Base-by-base conservation (phyloP, 1,140 invertebrate genomes). In the Neodiprion fabricii region DNA sequence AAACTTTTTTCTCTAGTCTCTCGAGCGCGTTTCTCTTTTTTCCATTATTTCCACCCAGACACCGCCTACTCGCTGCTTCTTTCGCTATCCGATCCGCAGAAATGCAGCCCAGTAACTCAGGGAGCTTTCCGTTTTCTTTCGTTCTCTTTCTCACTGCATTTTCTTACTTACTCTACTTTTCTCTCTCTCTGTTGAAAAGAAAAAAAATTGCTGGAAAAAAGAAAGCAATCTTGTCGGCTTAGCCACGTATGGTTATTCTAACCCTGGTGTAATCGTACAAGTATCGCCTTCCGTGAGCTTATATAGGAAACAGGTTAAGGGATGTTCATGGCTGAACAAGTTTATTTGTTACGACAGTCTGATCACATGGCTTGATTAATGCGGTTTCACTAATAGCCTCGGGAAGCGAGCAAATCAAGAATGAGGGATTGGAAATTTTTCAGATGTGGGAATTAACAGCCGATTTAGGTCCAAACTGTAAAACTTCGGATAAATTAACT, bases 221-320 rank as follows among this genome's bases (percentile, higher is more conserved):
- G 78, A 71, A 81, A 82, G 78, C 81, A 83, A 82, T 81, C 79
- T 82, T 76, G 12, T 65, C 69, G 79, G 80, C 80, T 81, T 82
- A 83, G 76, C 71, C 76, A 70, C 53, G 77, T 21, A 21, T 7
- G 67, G 67, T 23, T 69, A 28, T 40, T 40, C 28, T 61, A 61
- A 14, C 53, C 53, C 28, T 1, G 9, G n/a, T 17, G n/a, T 7
- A 61, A 12, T 3, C 11, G 53, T 14, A 61, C 11, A 61, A 61
- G n/a, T 5, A 61, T 61, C 53, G 2, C 4, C 28, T 40, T 40
- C 28, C 28, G 28, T 40, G 28, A 40, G 28, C 28, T 40, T 40
- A 40, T 40, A 40, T 40, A 40, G 28, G 28, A 40, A 40, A 5
- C 28, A 40, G 28, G 28, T 40, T 40, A 1, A 40, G 28, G 28